Evolutionary conservation across 2,797 vertebrate genomes (phyloP).

Genomic region (Sardinella longiceps): DNA sequence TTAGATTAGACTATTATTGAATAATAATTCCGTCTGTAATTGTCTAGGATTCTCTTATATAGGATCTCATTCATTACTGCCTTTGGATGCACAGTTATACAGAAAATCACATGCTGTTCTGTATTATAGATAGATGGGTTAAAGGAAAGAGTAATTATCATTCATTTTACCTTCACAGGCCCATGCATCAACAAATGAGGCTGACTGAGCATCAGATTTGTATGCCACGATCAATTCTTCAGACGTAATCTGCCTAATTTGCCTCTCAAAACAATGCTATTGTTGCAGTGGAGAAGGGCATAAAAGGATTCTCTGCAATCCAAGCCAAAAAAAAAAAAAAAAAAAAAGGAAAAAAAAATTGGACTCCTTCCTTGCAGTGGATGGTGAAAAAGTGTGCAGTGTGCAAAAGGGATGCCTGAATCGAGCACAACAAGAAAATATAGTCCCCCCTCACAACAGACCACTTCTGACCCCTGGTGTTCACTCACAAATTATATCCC

Average conservation of each 20-base stretch:
- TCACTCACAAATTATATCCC: background rate
- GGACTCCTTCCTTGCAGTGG: background rate
- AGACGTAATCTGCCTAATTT: background rate
- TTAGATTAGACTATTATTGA: too few species aligned
- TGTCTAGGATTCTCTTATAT: background rate
- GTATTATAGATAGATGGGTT: background rate
- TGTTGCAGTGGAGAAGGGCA: background rate
- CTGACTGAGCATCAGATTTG: background rate
- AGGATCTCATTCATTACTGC: background rate
- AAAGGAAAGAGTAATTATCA: background rate
- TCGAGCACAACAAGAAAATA: background rate
- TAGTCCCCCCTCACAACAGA: background rate
- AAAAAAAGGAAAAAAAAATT: background rate
- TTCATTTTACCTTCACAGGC: conserved; percentile 11
- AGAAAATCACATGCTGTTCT: background rate
- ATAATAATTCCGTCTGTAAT: background rate
- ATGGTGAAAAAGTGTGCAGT: conserved; percentile 15
- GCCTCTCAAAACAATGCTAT: conserved; percentile 17
- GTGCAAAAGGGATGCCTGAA: background rate
- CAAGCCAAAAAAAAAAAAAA: conserved; percentile 2
- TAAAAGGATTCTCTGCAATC: background rate
- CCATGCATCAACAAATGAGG: background rate
- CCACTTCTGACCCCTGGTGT: conserved; percentile 13
- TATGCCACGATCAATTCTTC: conserved; percentile 9
- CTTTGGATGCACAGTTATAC: background rate